Conservation (phyloP, 1,140 invertebrate genomes). For the Cotesia vestalis region DNA sequence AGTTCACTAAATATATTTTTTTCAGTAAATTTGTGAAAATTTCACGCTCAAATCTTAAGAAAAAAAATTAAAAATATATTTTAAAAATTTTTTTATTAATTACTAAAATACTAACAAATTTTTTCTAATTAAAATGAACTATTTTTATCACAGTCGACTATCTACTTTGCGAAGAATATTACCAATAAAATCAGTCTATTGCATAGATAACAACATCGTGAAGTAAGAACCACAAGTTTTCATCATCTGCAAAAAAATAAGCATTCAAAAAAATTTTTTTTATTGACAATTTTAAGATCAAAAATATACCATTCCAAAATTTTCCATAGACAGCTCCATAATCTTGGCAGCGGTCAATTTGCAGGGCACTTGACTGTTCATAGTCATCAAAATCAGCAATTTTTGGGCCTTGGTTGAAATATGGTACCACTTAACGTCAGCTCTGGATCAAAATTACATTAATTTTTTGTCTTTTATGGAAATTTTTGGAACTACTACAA, state of each 20-base stretch:
- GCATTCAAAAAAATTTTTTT: not conserved
- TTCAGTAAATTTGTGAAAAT: no score
- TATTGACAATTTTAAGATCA: not conserved
- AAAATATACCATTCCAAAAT: slow-evolving; percentile 22
- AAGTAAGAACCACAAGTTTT: slow-evolving; percentile 17
- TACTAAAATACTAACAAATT: no score
- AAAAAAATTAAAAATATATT: no score
- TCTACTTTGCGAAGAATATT: not conserved
- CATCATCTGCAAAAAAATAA: not conserved
- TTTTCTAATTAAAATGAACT: no score
- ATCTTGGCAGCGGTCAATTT: slow-evolving; percentile 31
- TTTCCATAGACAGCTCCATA: slow-evolving; percentile 27
- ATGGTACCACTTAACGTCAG: slow-evolving; percentile 27
- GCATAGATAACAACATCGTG: slow-evolving; percentile 16
- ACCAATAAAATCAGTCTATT: not conserved
- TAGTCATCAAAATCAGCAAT: slow-evolving; percentile 25
- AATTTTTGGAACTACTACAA: not conserved
- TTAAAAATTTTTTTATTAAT: no score
- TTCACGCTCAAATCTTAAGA: no score
- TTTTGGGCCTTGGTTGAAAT: slow-evolving; percentile 24
- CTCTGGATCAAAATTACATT: slow-evolving; percentile 5
- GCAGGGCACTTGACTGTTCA: not conserved
- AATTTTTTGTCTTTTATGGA: not conserved
- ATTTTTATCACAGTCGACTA: not conserved
- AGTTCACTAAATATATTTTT: no score